These are phyloP conservation scores for Percopsis omiscomaycus DNA, from an alignment of 2,797 vertebrate species.

Conservation along the genomic window DNA sequence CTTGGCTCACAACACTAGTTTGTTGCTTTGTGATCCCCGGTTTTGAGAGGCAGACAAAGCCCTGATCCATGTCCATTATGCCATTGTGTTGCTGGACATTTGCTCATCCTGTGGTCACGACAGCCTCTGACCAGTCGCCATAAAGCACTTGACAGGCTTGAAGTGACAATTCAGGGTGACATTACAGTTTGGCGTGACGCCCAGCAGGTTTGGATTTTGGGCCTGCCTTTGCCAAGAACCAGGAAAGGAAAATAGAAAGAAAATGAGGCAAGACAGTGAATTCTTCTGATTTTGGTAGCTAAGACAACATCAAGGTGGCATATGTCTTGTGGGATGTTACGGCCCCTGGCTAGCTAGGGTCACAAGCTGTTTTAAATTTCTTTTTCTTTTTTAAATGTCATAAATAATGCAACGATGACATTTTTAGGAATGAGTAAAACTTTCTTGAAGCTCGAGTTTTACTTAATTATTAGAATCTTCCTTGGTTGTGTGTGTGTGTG, in stretches of 20 bases:
- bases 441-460: too few species aligned
- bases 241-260: conserved; percentile 47
- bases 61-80: conserved; percentile 17
- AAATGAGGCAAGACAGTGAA: conserved; percentile 15
- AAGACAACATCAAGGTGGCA: not conserved
- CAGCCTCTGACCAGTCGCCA: conserved; percentile 34
- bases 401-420: too few species aligned
- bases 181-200: conserved; percentile 54
- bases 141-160: conserved; percentile 34
- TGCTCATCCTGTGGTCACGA: conserved; percentile 27
- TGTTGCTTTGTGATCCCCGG: conserved; percentile 22
- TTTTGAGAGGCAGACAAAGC: not conserved
- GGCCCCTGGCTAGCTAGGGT: too few species aligned
- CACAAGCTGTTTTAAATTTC: not conserved
- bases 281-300: conserved; percentile 31
- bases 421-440: too few species aligned
- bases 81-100: conserved; percentile 32
- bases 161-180: conserved; percentile 30
- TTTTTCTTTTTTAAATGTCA: too few species aligned
- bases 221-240: conserved; percentile 42
- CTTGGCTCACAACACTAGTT: conserved; percentile 16
- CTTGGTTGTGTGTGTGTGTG: not conserved
- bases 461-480: too few species aligned
- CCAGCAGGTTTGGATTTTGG: conserved; percentile 40
- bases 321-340: too few species aligned